Percentiles rank a stretch among this genome's conserved stretches.
Evolutionary conservation across 2,797 vertebrate species (phyloP).

Genomic region (Xiphorhynchus erythropygius): DNA sequence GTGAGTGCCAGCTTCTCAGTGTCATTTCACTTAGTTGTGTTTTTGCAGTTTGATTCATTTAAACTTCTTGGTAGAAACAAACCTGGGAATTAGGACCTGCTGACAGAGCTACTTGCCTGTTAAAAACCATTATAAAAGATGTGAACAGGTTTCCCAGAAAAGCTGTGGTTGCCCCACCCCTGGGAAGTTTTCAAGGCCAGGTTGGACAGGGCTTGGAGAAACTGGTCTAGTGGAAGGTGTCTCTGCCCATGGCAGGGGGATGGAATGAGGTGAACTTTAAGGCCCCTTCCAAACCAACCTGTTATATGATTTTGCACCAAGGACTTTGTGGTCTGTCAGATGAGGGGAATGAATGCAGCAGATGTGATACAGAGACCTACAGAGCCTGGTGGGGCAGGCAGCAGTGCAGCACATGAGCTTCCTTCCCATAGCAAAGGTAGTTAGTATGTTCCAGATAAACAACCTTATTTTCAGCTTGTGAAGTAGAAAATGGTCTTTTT

Average conservation of each 20-base stretch:
- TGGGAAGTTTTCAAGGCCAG: neutral
- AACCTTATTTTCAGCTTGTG: neutral
- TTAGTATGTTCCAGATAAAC: accelerated
- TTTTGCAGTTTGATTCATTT: neutral
- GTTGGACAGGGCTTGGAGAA: neutral
- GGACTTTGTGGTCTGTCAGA: accelerated
- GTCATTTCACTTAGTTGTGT: accelerated
- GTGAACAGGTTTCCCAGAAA: neutral
- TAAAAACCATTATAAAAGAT: accelerated
- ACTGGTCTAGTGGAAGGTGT: accelerated
- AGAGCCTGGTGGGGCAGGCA: neutral
- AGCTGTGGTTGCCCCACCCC: neutral
- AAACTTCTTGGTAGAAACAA: neutral
- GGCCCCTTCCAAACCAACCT: neutral
- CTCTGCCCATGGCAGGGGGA: accelerated
- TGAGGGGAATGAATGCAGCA: neutral
- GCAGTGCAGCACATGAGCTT: neutral
- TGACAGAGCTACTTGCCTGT: neutral
- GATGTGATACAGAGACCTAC: accelerated
- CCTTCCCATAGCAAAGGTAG: neutral
- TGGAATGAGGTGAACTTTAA: neutral
- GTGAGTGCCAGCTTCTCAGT: neutral
- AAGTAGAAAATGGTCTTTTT: neutral
- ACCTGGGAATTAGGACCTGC: neutral
- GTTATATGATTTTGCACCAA: neutral